Base-by-base conservation (phyloP, 2,888 invertebrate species). In the Hirtodrosophila cameraria region DNA sequence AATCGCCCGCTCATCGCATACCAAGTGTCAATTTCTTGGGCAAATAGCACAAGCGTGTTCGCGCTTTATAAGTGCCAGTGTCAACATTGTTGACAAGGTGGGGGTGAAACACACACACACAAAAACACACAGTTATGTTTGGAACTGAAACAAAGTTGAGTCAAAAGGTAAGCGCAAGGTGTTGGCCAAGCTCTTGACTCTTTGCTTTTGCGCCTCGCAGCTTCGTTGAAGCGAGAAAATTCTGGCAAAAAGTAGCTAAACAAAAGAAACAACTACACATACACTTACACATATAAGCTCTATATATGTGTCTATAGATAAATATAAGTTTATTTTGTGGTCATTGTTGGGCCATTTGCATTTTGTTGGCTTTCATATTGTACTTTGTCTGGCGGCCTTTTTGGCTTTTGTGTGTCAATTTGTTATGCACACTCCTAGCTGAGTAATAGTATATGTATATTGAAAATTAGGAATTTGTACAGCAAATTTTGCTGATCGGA, bases 41-140 rank as follows among this genome's bases (percentile, higher is more conserved):
- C 69, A 84, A 69, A 80, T 52, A 80, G 2, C 18, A 15, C 68
- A 80, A 75, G 78, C 81, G 78, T 64, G 66, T 64, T 79, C 64
- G 61, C 66, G 55, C 59, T 71, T 64, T 43, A 33, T 49, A 66
- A 70, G 67, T 84, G 85, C 36, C 63, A 61, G 12, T 48, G 75
- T 78, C 71, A 78, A 78, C 53, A 73, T 9, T 45, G 50, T 33
- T 38, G 33, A 36, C 41, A 25, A 35, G 27, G 46, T 18, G 71
- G 70, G 58, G 70, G 75, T 50, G 62, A 11, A 11, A 20, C 20
- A 20, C 33, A 48, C 5, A 15, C 15, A 33, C 18, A 52, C 25
- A 3, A 23, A 20, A 13, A 18, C 13, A 23, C 25, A 45, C 27
- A 9, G n/a, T 9, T 2, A 23, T 1, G 8, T 6, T 23, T 23